Conservation (phyloP, 2,113 vertebrate genomes). For the Hypomesus transpacificus region DNA sequence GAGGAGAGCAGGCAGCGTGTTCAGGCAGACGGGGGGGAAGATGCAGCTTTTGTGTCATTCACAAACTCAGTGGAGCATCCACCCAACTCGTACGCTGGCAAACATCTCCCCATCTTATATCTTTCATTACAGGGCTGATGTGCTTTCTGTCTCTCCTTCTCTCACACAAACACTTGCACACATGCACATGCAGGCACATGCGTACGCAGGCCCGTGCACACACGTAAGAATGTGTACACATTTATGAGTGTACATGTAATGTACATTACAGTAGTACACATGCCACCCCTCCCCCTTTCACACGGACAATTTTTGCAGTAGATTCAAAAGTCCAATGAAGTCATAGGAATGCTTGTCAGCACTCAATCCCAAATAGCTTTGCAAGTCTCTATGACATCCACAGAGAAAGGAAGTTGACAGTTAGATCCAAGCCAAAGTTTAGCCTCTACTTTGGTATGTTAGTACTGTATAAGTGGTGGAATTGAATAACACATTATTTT, state of each 20-base stretch:
- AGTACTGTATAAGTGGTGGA: too few relatives aligned
- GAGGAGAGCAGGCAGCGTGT: not conserved
- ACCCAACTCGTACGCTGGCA: constrained; percentile 58
- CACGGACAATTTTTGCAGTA: not conserved
- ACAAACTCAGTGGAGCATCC: constrained; percentile 52
- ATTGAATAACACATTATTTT: constrained; percentile 25
- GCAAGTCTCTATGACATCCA: constrained; percentile 44
- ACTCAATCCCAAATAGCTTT: constrained; percentile 52
- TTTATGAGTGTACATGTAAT: too few relatives aligned
- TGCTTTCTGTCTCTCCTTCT: too few relatives aligned
- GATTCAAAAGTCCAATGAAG: constrained; percentile 64
- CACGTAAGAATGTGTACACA: not conserved
- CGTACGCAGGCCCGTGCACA: constrained; percentile 41
- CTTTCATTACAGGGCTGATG: too few relatives aligned
- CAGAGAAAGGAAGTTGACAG: too few relatives aligned
- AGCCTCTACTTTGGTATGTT: too few relatives aligned
- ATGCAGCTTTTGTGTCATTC: constrained; percentile 48
- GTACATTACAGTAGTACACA: too few relatives aligned
- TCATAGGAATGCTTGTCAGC: constrained; percentile 49
- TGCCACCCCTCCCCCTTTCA: too few relatives aligned
- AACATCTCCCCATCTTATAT: not conserved
- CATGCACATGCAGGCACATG: constrained; percentile 23
- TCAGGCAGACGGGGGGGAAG: constrained; percentile 1
- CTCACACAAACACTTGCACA: constrained; percentile 22
- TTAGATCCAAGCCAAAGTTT: too few relatives aligned